A percentile compares a stretch with the other conserved stretches of the same genome.
Evolutionary conservation across 2,888 invertebrate genomes (phyloP).

Genomic region (Aethes cnicana): DNA sequence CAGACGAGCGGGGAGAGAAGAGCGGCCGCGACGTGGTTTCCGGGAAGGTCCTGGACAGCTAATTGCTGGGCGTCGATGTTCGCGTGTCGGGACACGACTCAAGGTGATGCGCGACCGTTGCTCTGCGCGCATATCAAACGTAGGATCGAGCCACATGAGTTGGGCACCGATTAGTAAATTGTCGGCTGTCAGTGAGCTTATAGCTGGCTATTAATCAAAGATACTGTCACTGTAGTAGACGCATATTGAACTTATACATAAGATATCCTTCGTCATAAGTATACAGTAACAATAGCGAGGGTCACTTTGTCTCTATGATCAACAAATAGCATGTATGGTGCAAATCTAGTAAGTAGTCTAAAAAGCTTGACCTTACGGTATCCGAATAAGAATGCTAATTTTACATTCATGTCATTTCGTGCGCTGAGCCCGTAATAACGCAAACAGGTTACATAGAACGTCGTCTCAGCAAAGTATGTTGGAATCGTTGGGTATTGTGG

Average conservation of each 20-base stretch:
- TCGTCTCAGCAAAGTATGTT: constrained; percentile 4
- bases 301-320: no score
- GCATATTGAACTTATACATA: no score
- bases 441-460: no score
- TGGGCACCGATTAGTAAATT: constrained; percentile 34
- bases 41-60: constrained; percentile 65
- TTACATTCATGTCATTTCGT: no score
- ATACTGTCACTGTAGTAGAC: no score
- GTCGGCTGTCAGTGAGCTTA: neutral
- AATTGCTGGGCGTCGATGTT: constrained; percentile 55
- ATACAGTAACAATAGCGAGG: no score
- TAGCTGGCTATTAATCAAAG: neutral
- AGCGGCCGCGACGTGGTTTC: constrained; percentile 50
- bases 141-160: constrained; percentile 45
- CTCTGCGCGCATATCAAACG: constrained; percentile 39
- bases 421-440: no score
- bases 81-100: constrained; percentile 52
- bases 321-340: no score
- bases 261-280: no score
- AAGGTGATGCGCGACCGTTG: constrained; percentile 45
- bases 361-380: no score
- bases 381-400: no score
- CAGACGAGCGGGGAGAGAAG: constrained; percentile 35
- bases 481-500: constrained; percentile 10
- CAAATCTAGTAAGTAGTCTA: no score